These are phyloP conservation scores for Myiozetetes cayanensis DNA, from an alignment of 2,113 vertebrate species.

Conservation along the genomic window DNA sequence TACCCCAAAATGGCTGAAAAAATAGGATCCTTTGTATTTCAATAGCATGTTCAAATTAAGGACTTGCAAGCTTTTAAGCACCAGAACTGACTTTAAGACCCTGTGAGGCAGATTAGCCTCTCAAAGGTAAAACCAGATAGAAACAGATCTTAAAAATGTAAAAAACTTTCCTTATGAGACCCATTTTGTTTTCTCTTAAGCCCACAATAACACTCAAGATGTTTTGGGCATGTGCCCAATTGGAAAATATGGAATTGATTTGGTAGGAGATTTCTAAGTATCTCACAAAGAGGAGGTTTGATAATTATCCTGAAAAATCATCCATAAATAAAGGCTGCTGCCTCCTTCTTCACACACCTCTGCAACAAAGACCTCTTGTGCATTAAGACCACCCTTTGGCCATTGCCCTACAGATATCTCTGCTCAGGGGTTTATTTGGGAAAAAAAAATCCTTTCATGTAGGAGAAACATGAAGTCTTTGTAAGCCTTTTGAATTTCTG, in stretches of 20 bases:
- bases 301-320: not conserved
- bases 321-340: not conserved
- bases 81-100: not conserved
- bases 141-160: not conserved
- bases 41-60: not conserved
- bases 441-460: no score
- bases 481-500: not conserved
- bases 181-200: not conserved
- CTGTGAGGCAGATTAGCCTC: not conserved
- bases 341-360: not conserved
- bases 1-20: not conserved
- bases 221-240: fast-evolving
- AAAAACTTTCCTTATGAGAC: not conserved
- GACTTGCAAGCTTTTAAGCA: not conserved
- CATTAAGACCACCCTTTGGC: no score
- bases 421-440: not conserved
- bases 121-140: not conserved
- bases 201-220: not conserved
- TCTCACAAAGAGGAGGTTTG: not conserved
- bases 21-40: not conserved
- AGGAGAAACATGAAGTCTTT: not conserved
- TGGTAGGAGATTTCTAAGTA: not conserved
- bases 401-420: not conserved
- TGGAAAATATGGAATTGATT: not conserved
- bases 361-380: not conserved